phyloP scores from a whole-genome alignment of 2,113 vertebrate genomes.

The Scomber colias region DNA sequence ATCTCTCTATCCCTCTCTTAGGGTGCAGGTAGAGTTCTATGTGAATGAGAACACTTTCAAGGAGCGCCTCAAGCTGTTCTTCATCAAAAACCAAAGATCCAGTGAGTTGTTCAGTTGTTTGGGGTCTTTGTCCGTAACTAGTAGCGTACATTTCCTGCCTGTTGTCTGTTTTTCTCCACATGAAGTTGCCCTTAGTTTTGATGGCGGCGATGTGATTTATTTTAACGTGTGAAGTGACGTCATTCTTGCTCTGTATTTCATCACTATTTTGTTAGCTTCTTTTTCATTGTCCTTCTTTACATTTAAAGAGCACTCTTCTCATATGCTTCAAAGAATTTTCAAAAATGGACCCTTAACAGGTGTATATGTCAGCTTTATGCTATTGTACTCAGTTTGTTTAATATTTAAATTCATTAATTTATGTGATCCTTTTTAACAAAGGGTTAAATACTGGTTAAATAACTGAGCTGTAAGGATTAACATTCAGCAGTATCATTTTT shows the following conservation, averaged over 20 bases:
- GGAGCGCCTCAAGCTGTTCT: conserved; percentile 90
- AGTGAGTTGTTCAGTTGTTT: conserved; percentile 81
- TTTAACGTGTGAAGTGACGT: conserved; percentile 12
- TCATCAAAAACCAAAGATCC: conserved; percentile 93
- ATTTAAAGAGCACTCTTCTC: not conserved
- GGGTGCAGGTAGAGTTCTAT: conserved; percentile 90
- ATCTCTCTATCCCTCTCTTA: conserved; percentile 62
- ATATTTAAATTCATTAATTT: too few relatives aligned
- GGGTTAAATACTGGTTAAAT: not conserved
- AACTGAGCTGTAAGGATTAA: not conserved
- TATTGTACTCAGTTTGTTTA: not conserved
- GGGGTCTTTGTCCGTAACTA: conserved; percentile 17
- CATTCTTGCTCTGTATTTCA: conserved; percentile 55
- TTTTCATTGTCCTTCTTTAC: too few relatives aligned
- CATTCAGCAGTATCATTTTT: not conserved
- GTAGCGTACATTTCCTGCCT: not conserved
- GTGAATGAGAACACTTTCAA: conserved; percentile 92
- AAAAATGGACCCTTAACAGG: not conserved
- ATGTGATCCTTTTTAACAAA: not conserved
- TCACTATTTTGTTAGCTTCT: conserved; percentile 9
- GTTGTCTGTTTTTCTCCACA: not conserved
- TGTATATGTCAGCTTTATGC: not conserved
- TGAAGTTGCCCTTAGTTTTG: conserved; percentile 2
- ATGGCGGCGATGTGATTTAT: conserved; percentile 6
- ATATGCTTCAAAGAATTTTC: not conserved